Conservation (phyloP, 2,113 vertebrate genomes). For the Cromileptes altivelis region DNA sequence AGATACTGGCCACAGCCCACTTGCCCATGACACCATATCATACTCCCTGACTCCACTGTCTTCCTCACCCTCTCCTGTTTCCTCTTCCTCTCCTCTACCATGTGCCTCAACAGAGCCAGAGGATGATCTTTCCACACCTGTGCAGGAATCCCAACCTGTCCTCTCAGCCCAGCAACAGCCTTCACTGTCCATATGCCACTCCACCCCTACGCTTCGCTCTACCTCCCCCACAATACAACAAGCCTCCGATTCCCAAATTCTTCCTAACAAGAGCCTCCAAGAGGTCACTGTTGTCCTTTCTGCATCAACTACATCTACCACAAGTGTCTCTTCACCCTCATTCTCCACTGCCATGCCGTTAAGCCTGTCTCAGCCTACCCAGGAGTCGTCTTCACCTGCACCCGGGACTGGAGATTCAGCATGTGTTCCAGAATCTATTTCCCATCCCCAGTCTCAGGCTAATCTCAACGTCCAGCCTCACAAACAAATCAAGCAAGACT, state of each 20-base stretch:
- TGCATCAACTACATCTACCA: slow-evolving; percentile 47
- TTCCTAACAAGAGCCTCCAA: slow-evolving; percentile 33
- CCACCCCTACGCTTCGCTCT: slow-evolving; percentile 23
- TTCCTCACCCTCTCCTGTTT: slow-evolving; percentile 47
- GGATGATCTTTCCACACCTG: slow-evolving; percentile 78
- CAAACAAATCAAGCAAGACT: slow-evolving; percentile 57
- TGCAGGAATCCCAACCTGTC: slow-evolving; percentile 83
- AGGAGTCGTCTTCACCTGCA: slow-evolving; percentile 51
- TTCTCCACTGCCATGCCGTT: slow-evolving; percentile 33
- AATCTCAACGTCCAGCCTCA: slow-evolving; percentile 43
- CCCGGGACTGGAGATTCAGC: slow-evolving; percentile 35
- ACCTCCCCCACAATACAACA: slow-evolving; percentile 32
- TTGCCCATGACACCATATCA: slow-evolving; percentile 31
- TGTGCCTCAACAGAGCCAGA: slow-evolving; percentile 58
- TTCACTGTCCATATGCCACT: slow-evolving; percentile 30
- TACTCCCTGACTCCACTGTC: slow-evolving; percentile 28
- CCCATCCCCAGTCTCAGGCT: slow-evolving; percentile 26
- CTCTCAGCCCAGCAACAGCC: slow-evolving; percentile 52
- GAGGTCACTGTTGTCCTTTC: slow-evolving; percentile 39
- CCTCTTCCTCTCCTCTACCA: slow-evolving; percentile 50
- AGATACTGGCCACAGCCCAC: slow-evolving; percentile 27
- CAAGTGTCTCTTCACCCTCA: slow-evolving; percentile 57
- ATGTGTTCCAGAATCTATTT: slow-evolving; percentile 52
- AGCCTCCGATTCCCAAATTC: slow-evolving; percentile 25
- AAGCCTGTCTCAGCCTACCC: slow-evolving; percentile 63